Conservation (phyloP, 2,888 invertebrate genomes). For the Tineola bisselliella region DNA sequence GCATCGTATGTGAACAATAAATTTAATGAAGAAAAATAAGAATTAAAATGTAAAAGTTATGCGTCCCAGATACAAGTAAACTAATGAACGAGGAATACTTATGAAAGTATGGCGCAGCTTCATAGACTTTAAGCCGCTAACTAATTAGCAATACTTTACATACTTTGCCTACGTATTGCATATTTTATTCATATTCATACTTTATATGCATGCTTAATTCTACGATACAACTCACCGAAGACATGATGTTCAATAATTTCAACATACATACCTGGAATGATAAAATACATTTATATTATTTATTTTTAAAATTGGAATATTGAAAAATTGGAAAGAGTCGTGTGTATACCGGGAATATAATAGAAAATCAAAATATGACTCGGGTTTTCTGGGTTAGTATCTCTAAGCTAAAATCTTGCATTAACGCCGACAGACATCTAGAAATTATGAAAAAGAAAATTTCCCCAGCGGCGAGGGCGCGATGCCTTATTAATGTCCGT, state of each 20-base stretch:
- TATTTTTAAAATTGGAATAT: background rate
- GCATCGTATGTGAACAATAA: background rate
- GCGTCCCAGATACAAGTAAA: background rate
- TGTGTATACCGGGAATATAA: background rate
- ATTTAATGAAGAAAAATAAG: background rate
- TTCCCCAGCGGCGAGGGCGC: slow-evolving; percentile 32
- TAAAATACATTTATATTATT: background rate
- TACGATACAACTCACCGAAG: background rate
- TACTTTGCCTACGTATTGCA: background rate
- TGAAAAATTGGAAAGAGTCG: background rate
- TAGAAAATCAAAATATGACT: background rate
- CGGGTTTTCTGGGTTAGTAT: background rate
- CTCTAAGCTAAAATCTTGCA: slow-evolving; percentile 16
- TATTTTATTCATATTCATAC: background rate
- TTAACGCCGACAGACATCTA: slow-evolving; percentile 35
- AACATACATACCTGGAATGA: slow-evolving; percentile 1
- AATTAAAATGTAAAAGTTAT: background rate
- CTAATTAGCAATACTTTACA: slow-evolving; percentile 3
- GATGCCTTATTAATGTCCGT: slow-evolving; percentile 46
- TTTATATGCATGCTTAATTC: background rate
- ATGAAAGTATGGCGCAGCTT: background rate
- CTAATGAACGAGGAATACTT: slow-evolving; percentile 5
- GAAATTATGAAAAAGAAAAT: slow-evolving; percentile 46
- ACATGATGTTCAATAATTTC: background rate
- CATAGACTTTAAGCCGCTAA: slow-evolving; percentile 1